Base-by-base conservation (phyloP, 2,888 invertebrate species). In the Leptinotarsa peninsularis region DNA sequence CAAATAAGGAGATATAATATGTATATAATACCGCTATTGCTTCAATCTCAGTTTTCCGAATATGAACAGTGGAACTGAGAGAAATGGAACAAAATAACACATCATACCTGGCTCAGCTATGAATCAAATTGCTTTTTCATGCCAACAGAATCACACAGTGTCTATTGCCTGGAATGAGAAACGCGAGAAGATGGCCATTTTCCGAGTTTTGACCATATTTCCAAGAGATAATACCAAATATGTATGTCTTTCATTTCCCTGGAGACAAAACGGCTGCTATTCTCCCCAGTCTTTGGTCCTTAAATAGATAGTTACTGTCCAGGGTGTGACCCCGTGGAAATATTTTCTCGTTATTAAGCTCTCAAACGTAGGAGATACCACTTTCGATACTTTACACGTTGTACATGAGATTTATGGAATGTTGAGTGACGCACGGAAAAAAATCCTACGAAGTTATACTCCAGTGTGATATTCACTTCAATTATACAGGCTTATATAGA, bases 251-350 rank as follows among this genome's bases (percentile, higher is more conserved):
- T 85, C 86, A 86, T 86, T 86, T 86, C 86, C 85, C 85, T 79
- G 66, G 86, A 83, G 86, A 85, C 82, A 81, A 84, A 85, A 85
- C 85, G 85, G 83, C 82, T 82, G 84, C 83, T 84, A 85, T 86
- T 82, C 58, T 85, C 82, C 83, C 82, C 83, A 83, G 83, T 82
- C 82, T 81, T 81, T 83, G 84, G 83, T 83, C 83, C 83, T 84
- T 84, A 85, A 85, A 85, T 83, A 82, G 84, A 85, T 85, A 86
- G 85, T 86, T 85, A 85, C 83, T 84, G 84, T 81, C 83, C 84
- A 84, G 83, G 77, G 83, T 85, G 84, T 83, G 84, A 85, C 83
- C 83, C 81, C 84, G 83, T 85, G 83, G 85, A 86, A 85, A 85
- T 84, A 86, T 85, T 85, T 85, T 85, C 82, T 83, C 79, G 81